Percentiles rank a stretch among this genome's conserved stretches.
Conservation (phyloP, 1,140 invertebrate genomes). For the Drosophila takahashii region DNA sequence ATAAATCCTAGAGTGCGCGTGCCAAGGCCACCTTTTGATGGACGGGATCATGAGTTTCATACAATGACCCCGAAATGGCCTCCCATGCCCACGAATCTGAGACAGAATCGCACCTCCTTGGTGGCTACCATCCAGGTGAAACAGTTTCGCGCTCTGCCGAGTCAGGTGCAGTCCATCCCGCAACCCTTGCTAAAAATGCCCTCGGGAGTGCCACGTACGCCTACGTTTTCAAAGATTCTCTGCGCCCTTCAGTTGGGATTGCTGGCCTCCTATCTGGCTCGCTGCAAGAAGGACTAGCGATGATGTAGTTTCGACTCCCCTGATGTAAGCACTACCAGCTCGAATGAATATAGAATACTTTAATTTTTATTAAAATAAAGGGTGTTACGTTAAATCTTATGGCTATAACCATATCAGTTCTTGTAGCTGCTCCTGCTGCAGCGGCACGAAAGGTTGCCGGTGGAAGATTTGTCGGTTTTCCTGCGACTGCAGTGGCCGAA, state of each 20-base stretch:
- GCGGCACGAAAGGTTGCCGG: slow-evolving; percentile 45
- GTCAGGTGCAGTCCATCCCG: neutral
- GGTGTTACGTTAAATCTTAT: neutral
- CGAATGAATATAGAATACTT: neutral
- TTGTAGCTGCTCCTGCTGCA: slow-evolving; percentile 45
- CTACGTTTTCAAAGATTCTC: slow-evolving; percentile 28
- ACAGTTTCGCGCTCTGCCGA: slow-evolving; percentile 1
- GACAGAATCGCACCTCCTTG: neutral
- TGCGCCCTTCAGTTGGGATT: slow-evolving; percentile 58
- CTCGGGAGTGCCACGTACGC: slow-evolving; percentile 12
- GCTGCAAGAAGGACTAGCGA: slow-evolving; percentile 12
- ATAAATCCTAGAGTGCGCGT: slow-evolving; percentile 62
- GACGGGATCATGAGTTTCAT: slow-evolving; percentile 62
- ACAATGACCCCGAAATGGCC: slow-evolving; percentile 24
- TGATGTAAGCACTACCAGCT: neutral
- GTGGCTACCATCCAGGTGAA: slow-evolving; percentile 7
- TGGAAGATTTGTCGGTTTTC: slow-evolving; percentile 87
- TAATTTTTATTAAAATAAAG: slow-evolving; percentile 11
- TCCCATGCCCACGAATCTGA: neutral
- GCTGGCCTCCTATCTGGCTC: slow-evolving; percentile 43
- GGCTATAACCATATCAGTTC: slow-evolving; percentile 52
- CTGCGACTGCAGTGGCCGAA: slow-evolving; percentile 86
- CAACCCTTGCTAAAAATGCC: slow-evolving; percentile 25
- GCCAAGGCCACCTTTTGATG: slow-evolving; percentile 68
- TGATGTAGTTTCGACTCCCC: neutral